Conservation (phyloP, 2,888 invertebrate genomes). For the Noctua janthe region DNA sequence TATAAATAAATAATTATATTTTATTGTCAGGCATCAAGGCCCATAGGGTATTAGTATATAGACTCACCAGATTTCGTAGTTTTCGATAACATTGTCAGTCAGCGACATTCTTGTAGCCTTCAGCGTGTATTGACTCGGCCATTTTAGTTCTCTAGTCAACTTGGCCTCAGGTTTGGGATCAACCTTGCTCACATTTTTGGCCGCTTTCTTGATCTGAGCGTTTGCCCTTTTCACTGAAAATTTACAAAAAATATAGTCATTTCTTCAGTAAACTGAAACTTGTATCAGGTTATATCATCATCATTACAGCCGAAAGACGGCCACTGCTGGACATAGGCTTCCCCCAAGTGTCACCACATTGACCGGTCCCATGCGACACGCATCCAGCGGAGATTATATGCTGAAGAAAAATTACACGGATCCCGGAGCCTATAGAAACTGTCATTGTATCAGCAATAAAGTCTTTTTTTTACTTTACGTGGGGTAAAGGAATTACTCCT, state of each 20-base stretch:
- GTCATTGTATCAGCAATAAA: background rate
- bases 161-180: background rate
- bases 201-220: background rate
- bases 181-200: slow-evolving; percentile 10
- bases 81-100: slow-evolving; percentile 75
- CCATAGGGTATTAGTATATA: no score
- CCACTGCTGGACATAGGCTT: no score
- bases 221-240: slow-evolving; percentile 55
- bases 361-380: no score
- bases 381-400: no score
- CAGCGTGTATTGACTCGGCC: slow-evolving; percentile 74
- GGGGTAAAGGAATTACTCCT: background rate
- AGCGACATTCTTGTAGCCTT: slow-evolving; percentile 75
- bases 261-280: background rate
- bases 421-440: background rate
- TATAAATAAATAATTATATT: no score
- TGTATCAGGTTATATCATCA: background rate
- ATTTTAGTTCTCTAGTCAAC: slow-evolving; percentile 60
- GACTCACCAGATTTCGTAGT: slow-evolving; percentile 75
- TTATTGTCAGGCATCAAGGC: no score
- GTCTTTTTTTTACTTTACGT: background rate
- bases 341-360: no score
- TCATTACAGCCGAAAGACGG: no score
- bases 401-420: background rate
- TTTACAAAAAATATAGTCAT: background rate